Conservation (phyloP, 2,888 invertebrate genomes). For the Dendrolimus houi region DNA sequence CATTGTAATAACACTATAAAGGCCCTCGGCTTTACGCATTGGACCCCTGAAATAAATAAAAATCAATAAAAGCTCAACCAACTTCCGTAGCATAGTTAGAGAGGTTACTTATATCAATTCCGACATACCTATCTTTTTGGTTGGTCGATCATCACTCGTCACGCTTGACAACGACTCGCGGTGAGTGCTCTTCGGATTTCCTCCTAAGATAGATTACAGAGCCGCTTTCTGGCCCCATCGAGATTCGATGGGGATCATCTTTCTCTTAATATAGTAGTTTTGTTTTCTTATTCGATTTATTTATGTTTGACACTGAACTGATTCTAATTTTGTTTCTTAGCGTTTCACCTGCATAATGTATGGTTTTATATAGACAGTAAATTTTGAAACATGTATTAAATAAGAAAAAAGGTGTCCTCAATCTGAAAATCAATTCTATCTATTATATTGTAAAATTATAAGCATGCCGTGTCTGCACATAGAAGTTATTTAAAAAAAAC, state of each 20-base stretch:
- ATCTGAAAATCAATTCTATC: no score
- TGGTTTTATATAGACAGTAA: no score
- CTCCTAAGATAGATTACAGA: slow-evolving; percentile 23
- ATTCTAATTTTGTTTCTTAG: not conserved
- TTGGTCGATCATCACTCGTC: slow-evolving; percentile 21
- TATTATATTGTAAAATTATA: no score
- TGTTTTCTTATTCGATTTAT: slow-evolving; percentile 5
- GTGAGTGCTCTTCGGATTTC: slow-evolving; percentile 19
- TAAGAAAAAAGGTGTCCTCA: no score
- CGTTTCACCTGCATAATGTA: no score
- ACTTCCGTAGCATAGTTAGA: not conserved
- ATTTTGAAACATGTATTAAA: no score
- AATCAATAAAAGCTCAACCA: not conserved
- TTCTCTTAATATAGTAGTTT: not conserved
- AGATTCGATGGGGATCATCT: slow-evolving; percentile 11
- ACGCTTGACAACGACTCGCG: slow-evolving; percentile 17
- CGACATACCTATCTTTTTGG: slow-evolving; percentile 17
- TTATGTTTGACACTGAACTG: not conserved
- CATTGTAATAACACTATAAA: no score
- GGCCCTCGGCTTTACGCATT: no score
- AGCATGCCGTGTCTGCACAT: no score
- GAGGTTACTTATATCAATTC: not conserved
- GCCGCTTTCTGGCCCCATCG: slow-evolving; percentile 17
- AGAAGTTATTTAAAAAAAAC: no score
- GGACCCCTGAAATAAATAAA: not conserved